These are phyloP conservation scores for Oasisia sp. DNA, from an alignment of 2,888 invertebrate genomes.

Conservation along the genomic window DNA sequence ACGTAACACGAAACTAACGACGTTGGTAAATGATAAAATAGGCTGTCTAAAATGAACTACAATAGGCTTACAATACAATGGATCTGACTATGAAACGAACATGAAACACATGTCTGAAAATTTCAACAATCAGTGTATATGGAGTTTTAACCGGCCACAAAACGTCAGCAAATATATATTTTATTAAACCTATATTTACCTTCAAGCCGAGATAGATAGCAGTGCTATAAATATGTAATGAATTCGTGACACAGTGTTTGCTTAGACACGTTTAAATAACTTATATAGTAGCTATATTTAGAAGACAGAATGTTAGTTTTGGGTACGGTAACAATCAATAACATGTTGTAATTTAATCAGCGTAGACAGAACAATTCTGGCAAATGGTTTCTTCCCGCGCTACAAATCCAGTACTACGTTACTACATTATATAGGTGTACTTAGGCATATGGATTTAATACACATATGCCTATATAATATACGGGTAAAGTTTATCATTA, in stretches of 20 bases:
- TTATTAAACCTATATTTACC: not conserved
- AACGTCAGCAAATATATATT: not conserved
- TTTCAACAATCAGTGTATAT: not conserved
- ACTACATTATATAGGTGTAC: not conserved
- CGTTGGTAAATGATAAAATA: too few relatives aligned
- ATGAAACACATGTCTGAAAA: not conserved
- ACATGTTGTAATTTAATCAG: too few relatives aligned
- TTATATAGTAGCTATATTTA: too few relatives aligned
- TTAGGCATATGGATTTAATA: too few relatives aligned
- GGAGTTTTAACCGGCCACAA: not conserved
- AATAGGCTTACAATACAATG: not conserved
- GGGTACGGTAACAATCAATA: too few relatives aligned
- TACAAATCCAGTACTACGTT: not conserved
- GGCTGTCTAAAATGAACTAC: not conserved
- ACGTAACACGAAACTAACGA: too few relatives aligned
- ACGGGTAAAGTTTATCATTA: too few relatives aligned
- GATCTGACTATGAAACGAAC: not conserved
- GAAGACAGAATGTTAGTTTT: too few relatives aligned
- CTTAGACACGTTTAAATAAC: too few relatives aligned
- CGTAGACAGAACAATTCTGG: too few relatives aligned
- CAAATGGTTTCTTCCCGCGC: too few relatives aligned
- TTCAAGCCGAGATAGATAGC: not conserved
- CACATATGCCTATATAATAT: too few relatives aligned
- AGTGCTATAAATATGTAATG: not conserved
- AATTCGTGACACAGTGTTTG: not conserved